These are phyloP conservation scores for Semaprochilodus insignis DNA, from an alignment of 2,797 vertebrate genomes.

Conservation along the genomic window DNA sequence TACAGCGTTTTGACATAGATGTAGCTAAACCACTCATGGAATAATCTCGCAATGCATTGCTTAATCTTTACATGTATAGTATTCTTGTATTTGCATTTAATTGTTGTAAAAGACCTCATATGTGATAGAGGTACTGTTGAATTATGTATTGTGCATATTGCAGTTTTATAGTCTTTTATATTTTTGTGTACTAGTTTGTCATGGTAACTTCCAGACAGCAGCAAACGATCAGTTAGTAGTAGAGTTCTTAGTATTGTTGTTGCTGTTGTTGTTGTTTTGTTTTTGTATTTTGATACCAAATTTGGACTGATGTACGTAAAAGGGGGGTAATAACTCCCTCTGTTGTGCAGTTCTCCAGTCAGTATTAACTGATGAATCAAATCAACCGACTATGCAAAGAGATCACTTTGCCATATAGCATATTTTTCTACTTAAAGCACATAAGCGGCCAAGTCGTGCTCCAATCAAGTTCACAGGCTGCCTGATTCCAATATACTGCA, in stretches of 20 bases:
- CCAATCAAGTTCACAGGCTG: constrained; percentile 43
- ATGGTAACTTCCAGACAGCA: constrained; percentile 43
- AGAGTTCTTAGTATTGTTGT: constrained; percentile 13
- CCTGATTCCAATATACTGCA: constrained; percentile 42
- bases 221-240: constrained; percentile 34
- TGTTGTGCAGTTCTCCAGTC: constrained; percentile 31
- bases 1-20: constrained; percentile 74
- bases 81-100: constrained; percentile 57
- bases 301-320: constrained; percentile 51
- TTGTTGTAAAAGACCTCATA: constrained; percentile 51
- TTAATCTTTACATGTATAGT: constrained; percentile 66
- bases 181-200: constrained; percentile 46
- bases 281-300: constrained; percentile 36
- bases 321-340: constrained; percentile 19
- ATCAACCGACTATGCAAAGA: constrained; percentile 60
- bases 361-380: constrained; percentile 45
- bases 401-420: constrained; percentile 58
- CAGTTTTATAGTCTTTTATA: constrained; percentile 52
- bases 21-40: constrained; percentile 76
- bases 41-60: constrained; percentile 68
- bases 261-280: constrained; percentile 13
- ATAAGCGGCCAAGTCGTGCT: constrained; percentile 34
- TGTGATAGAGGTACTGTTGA: constrained; percentile 57
- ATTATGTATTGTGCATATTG: constrained; percentile 53
- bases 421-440: constrained; percentile 44